A percentile compares a stretch with the other conserved stretches of the same genome.
phyloP scores from a whole-genome alignment of 2,797 vertebrate species.

The Cynopterus sphinx region DNA sequence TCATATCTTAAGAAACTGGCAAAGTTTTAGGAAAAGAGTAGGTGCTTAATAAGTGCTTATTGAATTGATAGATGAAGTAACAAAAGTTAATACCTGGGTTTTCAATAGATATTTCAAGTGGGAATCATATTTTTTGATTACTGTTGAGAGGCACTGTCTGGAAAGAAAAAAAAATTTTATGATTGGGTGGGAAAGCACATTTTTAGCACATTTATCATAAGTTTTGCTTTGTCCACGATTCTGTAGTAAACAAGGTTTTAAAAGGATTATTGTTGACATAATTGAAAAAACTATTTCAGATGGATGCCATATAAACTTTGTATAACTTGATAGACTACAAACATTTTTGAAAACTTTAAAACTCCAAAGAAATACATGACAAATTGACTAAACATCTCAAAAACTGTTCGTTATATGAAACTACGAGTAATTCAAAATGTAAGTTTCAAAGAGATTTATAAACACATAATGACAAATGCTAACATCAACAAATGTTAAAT shows the following conservation, averaged over 20 bases:
- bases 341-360: not conserved
- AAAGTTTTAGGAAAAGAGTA: not conserved
- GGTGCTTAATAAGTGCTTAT: not conserved
- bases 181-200: not conserved
- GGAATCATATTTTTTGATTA: constrained; percentile 74
- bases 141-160: constrained; percentile 79
- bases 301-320: not conserved
- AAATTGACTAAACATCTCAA: not conserved
- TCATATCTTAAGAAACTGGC: constrained; percentile 7
- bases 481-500: not conserved
- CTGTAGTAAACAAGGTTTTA: not conserved
- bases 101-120: constrained; percentile 74
- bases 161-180: constrained; percentile 58
- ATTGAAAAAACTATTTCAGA: not conserved
- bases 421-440: not conserved
- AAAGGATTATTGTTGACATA: not conserved
- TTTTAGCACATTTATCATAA: not conserved
- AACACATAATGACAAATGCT: not conserved
- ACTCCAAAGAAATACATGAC: not conserved
- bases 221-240: not conserved
- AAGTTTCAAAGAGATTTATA: not conserved
- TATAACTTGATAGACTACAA: not conserved
- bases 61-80: not conserved
- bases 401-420: not conserved
- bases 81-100: constrained; percentile 79